Evolutionary conservation across 2,113 vertebrate species (phyloP).

Genomic region (Ophthalmotilapia sp.): DNA sequence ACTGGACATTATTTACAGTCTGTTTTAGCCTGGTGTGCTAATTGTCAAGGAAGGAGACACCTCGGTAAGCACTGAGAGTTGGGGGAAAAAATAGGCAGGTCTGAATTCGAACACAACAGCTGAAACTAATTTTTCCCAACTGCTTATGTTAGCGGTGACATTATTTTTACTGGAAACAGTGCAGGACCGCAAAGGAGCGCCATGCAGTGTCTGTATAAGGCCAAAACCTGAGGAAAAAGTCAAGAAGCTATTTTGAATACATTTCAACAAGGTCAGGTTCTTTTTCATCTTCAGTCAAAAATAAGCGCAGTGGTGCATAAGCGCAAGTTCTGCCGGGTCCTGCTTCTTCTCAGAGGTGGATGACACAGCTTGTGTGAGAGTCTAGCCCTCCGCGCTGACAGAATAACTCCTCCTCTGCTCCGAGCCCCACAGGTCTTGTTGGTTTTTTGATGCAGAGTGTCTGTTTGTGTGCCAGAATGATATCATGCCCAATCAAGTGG

Average conservation of each 20-base stretch:
- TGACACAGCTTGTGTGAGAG: conserved; percentile 21
- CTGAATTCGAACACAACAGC: conserved; percentile 59
- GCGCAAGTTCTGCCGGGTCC: conserved; percentile 31
- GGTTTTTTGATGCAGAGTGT: conserved; percentile 60
- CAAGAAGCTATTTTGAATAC: conserved; percentile 66
- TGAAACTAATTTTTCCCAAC: conserved; percentile 69
- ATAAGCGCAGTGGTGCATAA: conserved; percentile 33
- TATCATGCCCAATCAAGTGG: conserved; percentile 75
- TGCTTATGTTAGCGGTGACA: conserved; percentile 73
- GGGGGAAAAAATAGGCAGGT: conserved; percentile 17
- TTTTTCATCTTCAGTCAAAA: conserved; percentile 59
- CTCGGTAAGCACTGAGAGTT: conserved; percentile 50
- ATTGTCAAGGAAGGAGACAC: conserved; percentile 65
- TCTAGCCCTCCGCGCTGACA: conserved; percentile 5
- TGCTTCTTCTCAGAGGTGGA: conserved; percentile 61
- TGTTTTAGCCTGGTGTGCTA: conserved; percentile 63
- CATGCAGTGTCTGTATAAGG: conserved; percentile 73
- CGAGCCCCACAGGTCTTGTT: conserved; percentile 51
- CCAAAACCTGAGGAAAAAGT: conserved; percentile 67
- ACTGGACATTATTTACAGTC: conserved; percentile 59
- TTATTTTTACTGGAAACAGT: conserved; percentile 72
- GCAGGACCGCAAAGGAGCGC: conserved; percentile 46
- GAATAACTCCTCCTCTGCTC: conserved; percentile 18
- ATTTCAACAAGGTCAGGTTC: conserved; percentile 39
- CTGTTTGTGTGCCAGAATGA: conserved; percentile 71